phyloP scores from a whole-genome alignment of 2,888 invertebrate species.

The Habrosyne pyritoides region DNA sequence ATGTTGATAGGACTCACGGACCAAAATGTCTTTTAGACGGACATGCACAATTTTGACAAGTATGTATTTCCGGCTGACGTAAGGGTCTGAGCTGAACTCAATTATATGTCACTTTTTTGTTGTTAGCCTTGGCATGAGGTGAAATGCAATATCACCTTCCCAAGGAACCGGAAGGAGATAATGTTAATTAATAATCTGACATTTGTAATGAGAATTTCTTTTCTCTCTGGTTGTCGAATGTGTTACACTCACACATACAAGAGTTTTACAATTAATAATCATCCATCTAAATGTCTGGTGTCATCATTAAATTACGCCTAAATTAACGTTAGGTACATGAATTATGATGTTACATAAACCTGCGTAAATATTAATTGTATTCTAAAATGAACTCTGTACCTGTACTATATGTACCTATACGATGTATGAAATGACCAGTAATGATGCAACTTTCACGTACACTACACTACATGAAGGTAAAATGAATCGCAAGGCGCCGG shows the following conservation, averaged over 20 bases:
- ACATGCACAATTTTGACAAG: not conserved
- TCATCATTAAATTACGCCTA: not conserved
- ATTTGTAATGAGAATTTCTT: not conserved
- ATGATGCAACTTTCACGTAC: constrained; percentile 76
- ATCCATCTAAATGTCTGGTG: not conserved
- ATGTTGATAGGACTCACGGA: not conserved
- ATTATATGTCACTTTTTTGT: constrained; percentile 3
- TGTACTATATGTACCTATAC: constrained; percentile 19
- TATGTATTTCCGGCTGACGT: constrained; percentile 5
- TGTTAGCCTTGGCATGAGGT: constrained; percentile 1
- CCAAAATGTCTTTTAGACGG: not conserved
- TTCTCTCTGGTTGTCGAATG: not conserved
- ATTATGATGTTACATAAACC: constrained; percentile 1
- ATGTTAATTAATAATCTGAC: not conserved
- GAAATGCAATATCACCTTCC: constrained; percentile 1
- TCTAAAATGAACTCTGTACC: not conserved
- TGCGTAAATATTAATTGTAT: not conserved
- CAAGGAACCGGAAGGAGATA: constrained; percentile 1
- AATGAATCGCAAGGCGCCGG: constrained; percentile 70
- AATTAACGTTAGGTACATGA: not conserved
- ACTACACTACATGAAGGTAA: constrained; percentile 50
- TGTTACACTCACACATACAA: not conserved
- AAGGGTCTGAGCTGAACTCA: constrained; percentile 8
- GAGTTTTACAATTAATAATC: not conserved
- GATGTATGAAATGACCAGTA: constrained; percentile 52